Percentiles rank a stretch among this genome's conserved stretches.
phyloP scores from a whole-genome alignment of 2,113 vertebrate genomes.

The Paramisgurnus dabryanus region DNA sequence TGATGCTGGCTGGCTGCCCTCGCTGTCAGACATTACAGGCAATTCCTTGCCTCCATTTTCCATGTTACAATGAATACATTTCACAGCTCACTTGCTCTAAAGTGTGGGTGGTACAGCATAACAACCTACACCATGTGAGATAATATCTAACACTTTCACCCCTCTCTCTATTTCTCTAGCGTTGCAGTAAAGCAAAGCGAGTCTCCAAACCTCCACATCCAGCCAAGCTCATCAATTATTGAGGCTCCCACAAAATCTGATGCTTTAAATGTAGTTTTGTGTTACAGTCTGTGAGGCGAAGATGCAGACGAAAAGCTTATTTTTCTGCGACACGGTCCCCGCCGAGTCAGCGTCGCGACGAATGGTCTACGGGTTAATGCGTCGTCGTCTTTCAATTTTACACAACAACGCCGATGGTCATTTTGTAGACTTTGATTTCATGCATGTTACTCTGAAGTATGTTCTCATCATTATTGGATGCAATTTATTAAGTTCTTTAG shows the following conservation, averaged over 20 bases:
- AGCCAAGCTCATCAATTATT: conserved; percentile 52
- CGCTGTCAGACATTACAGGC: conserved; percentile 86
- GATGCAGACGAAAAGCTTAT: conserved; percentile 24
- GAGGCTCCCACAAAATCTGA: conserved; percentile 47
- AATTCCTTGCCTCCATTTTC: conserved; percentile 85
- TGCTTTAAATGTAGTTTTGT: conserved; percentile 50
- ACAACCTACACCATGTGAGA: conserved; percentile 85
- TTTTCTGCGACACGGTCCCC: not conserved
- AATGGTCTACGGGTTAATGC: not conserved
- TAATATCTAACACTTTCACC: conserved; percentile 83
- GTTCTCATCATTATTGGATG: not conserved
- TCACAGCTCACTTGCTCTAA: conserved; percentile 88
- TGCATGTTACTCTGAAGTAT: not conserved
- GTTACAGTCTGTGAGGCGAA: conserved; percentile 29
- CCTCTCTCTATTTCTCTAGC: conserved; percentile 24
- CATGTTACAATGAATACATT: conserved; percentile 91
- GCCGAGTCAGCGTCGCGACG: not conserved
- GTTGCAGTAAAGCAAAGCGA: conserved; percentile 57
- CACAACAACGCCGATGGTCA: not conserved
- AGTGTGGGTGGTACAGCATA: conserved; percentile 83
- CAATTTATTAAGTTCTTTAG: too few species aligned
- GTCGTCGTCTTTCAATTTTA: not conserved
- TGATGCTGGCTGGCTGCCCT: conserved; percentile 83
- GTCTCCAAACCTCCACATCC: conserved; percentile 68
- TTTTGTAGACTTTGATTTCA: not conserved